Evolutionary conservation across 2,888 invertebrate genomes (phyloP).

Genomic region (Drosophila yooni): DNA sequence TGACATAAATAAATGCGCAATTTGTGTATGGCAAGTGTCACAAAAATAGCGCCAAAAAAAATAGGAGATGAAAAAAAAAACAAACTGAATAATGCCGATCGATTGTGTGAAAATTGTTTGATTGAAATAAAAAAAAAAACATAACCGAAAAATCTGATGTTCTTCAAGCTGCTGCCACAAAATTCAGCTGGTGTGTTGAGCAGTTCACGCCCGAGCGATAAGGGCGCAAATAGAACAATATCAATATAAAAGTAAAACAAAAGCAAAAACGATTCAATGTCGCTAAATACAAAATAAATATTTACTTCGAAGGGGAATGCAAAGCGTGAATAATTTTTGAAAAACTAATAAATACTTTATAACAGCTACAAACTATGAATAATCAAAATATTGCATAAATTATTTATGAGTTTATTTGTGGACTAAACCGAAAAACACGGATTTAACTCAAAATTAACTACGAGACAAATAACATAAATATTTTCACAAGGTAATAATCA

Average conservation of each 20-base stretch:
- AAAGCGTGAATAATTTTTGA: neutral
- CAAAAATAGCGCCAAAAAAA: conserved; percentile 27
- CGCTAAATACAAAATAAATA: neutral
- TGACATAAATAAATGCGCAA: conserved; percentile 64
- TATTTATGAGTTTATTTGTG: neutral
- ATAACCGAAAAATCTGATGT: conserved; percentile 12
- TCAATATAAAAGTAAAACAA: conserved; percentile 16
- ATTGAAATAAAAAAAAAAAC: conserved; percentile 1
- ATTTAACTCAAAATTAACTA: neutral
- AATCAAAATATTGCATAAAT: neutral
- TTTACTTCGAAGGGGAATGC: neutral
- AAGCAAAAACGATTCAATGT: conserved; percentile 10
- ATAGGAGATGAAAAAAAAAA: neutral
- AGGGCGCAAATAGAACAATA: conserved; percentile 20
- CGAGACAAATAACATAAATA: too few species aligned
- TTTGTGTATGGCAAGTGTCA: conserved; percentile 38
- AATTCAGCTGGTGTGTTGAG: conserved; percentile 20
- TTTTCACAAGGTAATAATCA: neutral
- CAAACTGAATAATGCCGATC: conserved; percentile 15
- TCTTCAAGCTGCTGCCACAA: conserved; percentile 14
- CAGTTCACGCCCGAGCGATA: conserved; percentile 45
- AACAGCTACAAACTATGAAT: neutral
- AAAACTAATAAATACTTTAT: neutral
- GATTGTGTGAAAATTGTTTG: conserved; percentile 14
- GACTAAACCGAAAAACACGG: neutral